A percentile compares a stretch with the other conserved stretches of the same genome.
These are phyloP conservation scores for Cheilosia grossa DNA, from an alignment of 2,888 invertebrate genomes.

Conservation along the genomic window DNA sequence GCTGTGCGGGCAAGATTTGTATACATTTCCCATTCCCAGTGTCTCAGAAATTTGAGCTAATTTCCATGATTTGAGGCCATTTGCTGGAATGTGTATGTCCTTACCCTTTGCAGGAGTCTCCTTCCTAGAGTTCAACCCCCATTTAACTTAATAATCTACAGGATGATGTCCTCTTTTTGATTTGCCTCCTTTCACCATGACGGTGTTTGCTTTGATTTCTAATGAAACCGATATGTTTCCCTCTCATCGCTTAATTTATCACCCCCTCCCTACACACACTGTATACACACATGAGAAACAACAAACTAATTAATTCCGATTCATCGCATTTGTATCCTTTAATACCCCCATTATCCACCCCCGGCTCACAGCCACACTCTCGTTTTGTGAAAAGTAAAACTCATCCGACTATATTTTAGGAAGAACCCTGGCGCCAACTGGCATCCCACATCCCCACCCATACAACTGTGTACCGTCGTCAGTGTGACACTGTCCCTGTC, in stretches of 20 bases:
- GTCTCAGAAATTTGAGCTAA: background rate
- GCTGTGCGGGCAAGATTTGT: too few species aligned
- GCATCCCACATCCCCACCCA: background rate
- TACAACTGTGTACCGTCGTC: constrained; percentile 29
- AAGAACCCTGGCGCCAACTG: constrained; percentile 63
- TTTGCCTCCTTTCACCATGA: constrained; percentile 5
- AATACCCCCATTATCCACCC: constrained; percentile 46
- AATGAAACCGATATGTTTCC: constrained; percentile 31
- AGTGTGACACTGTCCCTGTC: constrained; percentile 33
- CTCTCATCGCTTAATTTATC: constrained; percentile 5
- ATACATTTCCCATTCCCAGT: background rate
- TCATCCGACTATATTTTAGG: constrained; percentile 53
- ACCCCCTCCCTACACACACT: background rate
- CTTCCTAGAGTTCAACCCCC: background rate
- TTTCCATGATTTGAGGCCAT: too few species aligned
- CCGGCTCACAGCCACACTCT: background rate
- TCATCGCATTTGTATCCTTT: constrained; percentile 69
- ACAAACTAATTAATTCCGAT: constrained; percentile 72
- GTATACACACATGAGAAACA: constrained; percentile 26
- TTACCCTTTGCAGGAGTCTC: background rate
- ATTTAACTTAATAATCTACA: constrained; percentile 21
- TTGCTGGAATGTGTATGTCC: background rate
- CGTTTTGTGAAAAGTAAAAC: constrained; percentile 41
- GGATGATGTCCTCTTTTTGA: constrained; percentile 25
- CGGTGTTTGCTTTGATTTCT: constrained; percentile 34